Evolutionary conservation across 2,888 invertebrate genomes (phyloP).

Genomic region (Nemoura dubitans): DNA sequence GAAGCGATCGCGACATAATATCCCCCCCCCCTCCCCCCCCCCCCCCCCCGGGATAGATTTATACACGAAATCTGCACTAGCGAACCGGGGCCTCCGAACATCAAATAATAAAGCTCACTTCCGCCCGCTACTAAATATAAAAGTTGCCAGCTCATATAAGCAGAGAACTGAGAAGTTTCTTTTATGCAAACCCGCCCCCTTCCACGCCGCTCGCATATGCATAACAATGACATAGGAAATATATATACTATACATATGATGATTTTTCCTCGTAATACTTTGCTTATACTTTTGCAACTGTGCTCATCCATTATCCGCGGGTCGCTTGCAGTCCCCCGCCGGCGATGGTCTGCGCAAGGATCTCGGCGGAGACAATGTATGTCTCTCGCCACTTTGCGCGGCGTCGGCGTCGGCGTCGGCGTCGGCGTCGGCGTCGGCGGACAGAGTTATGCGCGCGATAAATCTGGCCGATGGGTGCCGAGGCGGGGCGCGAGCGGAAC

Average conservation of each 20-base stretch:
- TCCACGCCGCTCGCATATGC: conserved; percentile 5
- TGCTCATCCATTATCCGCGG: conserved; percentile 45
- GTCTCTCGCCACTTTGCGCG: conserved; percentile 40
- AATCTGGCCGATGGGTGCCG: conserved; percentile 24
- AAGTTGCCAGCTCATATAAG: neutral
- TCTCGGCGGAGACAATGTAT: conserved; percentile 51
- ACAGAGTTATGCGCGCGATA: conserved; percentile 27
- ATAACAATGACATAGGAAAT: conserved; percentile 13
- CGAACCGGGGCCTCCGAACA: no score
- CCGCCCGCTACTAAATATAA: neutral
- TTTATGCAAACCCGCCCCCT: neutral
- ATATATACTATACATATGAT: conserved; percentile 41
- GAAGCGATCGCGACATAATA: neutral
- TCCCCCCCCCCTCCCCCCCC: neutral
- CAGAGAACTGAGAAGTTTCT: neutral
- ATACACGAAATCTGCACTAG: neutral
- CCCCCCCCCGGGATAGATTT: neutral
- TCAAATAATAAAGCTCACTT: neutral
- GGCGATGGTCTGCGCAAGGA: no score
- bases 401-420: no score
- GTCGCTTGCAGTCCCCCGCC: no score
- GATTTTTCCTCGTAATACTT: conserved; percentile 42
- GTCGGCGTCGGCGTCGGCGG: no score
- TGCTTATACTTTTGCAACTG: conserved; percentile 47
- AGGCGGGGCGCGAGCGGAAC: no score